These are phyloP conservation scores for Ischnura elegans DNA, from an alignment of 2,888 invertebrate genomes.

Conservation along the genomic window DNA sequence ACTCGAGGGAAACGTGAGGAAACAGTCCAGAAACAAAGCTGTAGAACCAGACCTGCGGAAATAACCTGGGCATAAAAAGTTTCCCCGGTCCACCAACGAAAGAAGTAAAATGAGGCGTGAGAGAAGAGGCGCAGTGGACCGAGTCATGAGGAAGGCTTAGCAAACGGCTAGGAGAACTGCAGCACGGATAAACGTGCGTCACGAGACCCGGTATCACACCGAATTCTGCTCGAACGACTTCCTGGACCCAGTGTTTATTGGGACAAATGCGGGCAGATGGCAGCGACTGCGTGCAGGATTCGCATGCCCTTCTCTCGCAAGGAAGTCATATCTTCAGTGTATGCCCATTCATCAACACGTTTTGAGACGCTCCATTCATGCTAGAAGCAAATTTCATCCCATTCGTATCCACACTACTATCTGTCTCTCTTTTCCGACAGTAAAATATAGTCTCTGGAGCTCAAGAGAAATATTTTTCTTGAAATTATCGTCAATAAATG, in stretches of 20 bases:
- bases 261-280: conserved; percentile 4
- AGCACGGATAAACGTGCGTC: neutral
- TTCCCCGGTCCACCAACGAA: neutral
- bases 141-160: neutral
- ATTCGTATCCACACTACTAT: neutral
- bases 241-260: conserved; percentile 10
- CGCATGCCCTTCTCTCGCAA: neutral
- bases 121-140: neutral
- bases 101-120: neutral
- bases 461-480: too few species aligned
- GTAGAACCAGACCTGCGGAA: neutral
- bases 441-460: too few species aligned
- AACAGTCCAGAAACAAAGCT: neutral
- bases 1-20: neutral
- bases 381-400: neutral
- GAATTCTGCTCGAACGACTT: neutral
- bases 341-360: conserved; percentile 6
- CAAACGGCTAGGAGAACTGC: neutral
- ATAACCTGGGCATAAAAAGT: conserved; percentile 18
- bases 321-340: neutral
- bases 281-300: neutral
- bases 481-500: too few species aligned
- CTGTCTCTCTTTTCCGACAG: too few species aligned
- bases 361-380: neutral
- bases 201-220: neutral